Conservation (phyloP, 1,140 invertebrate species). For the Lordiphosa mommai region DNA sequence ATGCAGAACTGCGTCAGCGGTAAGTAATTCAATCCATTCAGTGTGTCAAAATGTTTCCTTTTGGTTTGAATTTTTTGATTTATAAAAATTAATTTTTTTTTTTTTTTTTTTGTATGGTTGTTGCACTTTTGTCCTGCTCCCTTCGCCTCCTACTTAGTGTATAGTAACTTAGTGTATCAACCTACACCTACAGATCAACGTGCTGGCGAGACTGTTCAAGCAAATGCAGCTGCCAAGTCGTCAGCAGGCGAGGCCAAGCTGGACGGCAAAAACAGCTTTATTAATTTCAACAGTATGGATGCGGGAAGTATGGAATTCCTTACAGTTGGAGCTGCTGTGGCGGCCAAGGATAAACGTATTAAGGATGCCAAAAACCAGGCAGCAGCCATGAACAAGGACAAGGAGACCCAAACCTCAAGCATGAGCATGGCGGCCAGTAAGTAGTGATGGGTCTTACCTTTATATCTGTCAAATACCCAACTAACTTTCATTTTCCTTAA, state of each 20-base stretch:
- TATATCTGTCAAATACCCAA: not conserved
- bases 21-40: slow-evolving; percentile 28
- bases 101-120: slow-evolving; percentile 28
- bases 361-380: slow-evolving; percentile 86
- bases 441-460: no score
- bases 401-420: slow-evolving; percentile 57
- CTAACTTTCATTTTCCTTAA: not conserved
- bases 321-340: slow-evolving; percentile 89
- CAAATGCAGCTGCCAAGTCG: slow-evolving; percentile 6
- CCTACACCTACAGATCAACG: slow-evolving; percentile 66
- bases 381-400: slow-evolving; percentile 61
- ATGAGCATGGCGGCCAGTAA: slow-evolving; percentile 51
- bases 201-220: slow-evolving; percentile 19
- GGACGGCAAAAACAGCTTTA: slow-evolving; percentile 40
- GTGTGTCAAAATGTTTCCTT: not conserved
- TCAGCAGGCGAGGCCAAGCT: slow-evolving; percentile 32
- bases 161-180: slow-evolving; percentile 72
- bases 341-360: slow-evolving; percentile 90
- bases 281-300: slow-evolving; percentile 53
- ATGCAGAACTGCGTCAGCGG: slow-evolving; percentile 76
- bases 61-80: not conserved
- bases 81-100: slow-evolving; percentile 4
- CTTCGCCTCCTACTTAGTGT: slow-evolving; percentile 34
- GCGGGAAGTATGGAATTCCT: slow-evolving; percentile 80
- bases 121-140: slow-evolving; percentile 17